phyloP scores from a whole-genome alignment of 2,888 invertebrate species.

The Phengaris arion region DNA sequence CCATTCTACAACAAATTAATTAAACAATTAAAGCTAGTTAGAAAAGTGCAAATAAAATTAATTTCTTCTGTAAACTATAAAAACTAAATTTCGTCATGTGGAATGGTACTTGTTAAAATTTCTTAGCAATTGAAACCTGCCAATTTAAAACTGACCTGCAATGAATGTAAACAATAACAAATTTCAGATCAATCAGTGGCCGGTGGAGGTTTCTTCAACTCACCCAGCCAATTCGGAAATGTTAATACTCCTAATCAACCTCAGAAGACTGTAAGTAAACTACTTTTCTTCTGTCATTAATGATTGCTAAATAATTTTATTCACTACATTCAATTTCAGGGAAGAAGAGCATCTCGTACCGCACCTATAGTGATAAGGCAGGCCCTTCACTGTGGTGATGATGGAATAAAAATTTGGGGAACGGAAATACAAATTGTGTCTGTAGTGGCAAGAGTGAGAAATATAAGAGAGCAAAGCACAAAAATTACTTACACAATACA shows the following conservation, averaged over 20 bases:
- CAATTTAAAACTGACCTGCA: not conserved
- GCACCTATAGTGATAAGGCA: conserved; percentile 74
- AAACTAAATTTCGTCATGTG: conserved; percentile 33
- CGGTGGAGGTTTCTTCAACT: conserved; percentile 73
- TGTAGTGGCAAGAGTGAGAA: conserved; percentile 64
- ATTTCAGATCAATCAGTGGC: conserved; percentile 68
- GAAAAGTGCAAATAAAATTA: not conserved
- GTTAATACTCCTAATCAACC: conserved; percentile 67
- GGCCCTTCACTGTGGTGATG: conserved; percentile 70
- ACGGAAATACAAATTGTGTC: conserved; percentile 72
- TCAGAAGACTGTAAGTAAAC: conserved; percentile 60
- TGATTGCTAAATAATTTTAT: not conserved
- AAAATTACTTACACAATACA: conserved; percentile 76
- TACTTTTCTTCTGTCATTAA: not conserved
- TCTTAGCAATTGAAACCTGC: not conserved
- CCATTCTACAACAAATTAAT: not conserved
- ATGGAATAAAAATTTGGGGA: conserved; percentile 75
- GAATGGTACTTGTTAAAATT: conserved; percentile 38
- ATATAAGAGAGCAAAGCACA: conserved; percentile 71
- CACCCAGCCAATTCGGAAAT: conserved; percentile 71
- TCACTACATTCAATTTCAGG: conserved; percentile 45
- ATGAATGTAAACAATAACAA: not conserved
- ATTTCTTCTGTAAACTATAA: not conserved
- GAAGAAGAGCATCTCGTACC: conserved; percentile 68
- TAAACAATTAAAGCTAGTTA: not conserved